phyloP scores from a whole-genome alignment of 2,888 invertebrate species.

The Notodonta dromedarius region DNA sequence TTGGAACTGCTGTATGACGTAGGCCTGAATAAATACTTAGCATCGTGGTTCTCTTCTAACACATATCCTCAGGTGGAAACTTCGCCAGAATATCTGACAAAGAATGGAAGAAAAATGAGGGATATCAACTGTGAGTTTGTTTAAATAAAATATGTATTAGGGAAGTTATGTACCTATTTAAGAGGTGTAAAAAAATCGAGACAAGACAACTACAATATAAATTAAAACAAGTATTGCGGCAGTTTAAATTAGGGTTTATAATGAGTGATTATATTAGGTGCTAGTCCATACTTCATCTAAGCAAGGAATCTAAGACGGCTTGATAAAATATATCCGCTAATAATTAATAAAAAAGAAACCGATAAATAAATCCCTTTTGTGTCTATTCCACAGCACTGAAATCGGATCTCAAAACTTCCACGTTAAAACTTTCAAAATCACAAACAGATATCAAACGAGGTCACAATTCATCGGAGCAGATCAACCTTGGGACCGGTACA shows the following conservation, averaged over 20 bases:
- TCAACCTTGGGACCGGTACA: constrained; percentile 55
- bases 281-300: too few species aligned
- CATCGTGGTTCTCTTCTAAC: constrained; percentile 87
- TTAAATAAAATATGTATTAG: too few species aligned
- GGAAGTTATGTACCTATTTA: too few species aligned
- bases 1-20: constrained; percentile 90
- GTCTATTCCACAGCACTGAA: constrained; percentile 59
- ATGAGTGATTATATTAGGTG: too few species aligned
- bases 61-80: constrained; percentile 85
- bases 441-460: constrained; percentile 85
- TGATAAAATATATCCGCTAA: too few species aligned
- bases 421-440: constrained; percentile 66
- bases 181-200: too few species aligned
- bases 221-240: too few species aligned
- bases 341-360: too few species aligned
- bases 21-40: constrained; percentile 88
- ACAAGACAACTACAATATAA: too few species aligned
- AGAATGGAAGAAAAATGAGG: constrained; percentile 66
- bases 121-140: constrained; percentile 65
- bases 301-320: too few species aligned
- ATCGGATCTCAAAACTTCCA: constrained; percentile 64
- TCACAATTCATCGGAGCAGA: constrained; percentile 73
- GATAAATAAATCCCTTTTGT: background rate
- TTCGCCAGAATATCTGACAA: constrained; percentile 67
- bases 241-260: too few species aligned